Conservation (phyloP, 2,888 invertebrate genomes). For the Drosophila yooni region DNA sequence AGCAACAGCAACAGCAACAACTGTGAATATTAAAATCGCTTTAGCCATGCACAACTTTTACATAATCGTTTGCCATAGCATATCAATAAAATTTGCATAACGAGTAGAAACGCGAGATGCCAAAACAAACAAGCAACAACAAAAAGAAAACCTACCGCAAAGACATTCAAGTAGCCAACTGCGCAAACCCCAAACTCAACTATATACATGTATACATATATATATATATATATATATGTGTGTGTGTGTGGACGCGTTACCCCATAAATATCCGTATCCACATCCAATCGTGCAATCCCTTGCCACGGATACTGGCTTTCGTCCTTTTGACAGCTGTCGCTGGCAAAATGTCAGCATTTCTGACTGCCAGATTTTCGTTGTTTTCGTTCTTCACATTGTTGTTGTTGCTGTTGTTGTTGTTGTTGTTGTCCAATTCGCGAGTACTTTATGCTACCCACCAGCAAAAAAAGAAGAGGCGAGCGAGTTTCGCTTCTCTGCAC, state of each 20-base stretch:
- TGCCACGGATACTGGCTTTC: conserved; percentile 17
- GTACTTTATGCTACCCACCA: conserved; percentile 21
- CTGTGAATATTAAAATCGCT: conserved; percentile 65
- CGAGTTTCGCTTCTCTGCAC: conserved; percentile 61
- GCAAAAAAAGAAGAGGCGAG: conserved; percentile 1
- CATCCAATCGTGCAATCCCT: conserved; percentile 47
- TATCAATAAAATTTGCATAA: conserved; percentile 78
- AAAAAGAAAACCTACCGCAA: conserved; percentile 31
- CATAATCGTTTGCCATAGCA: conserved; percentile 69
- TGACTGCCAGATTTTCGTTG: conserved; percentile 59
- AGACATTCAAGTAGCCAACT: conserved; percentile 36
- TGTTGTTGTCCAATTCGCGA: conserved; percentile 41
- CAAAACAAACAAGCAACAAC: conserved; percentile 4
- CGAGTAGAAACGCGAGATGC: conserved; percentile 24
- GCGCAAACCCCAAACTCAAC: background rate
- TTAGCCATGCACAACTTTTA: conserved; percentile 69
- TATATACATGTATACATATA: background rate
- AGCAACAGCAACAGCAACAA: background rate
- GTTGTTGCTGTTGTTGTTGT: conserved; percentile 8
- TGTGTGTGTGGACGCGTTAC: conserved; percentile 1
- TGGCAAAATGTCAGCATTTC: conserved; percentile 60
- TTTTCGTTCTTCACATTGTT: conserved; percentile 8
- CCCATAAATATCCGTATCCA: conserved; percentile 29
- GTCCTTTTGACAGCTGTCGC: conserved; percentile 63
- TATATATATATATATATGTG: background rate